Evolutionary conservation across 1,140 invertebrate species (phyloP).

Genomic region (Bombyx mori): ASM3026992v2 NC_085125.1:14093501-14094000

Average conservation of each 20-base stretch:
- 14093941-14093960: conserved; percentile 53
- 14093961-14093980: conserved; percentile 60
- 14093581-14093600: no score
- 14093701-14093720: no score
- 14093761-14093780: conserved; percentile 13
- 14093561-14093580: no score
- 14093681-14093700: no score
- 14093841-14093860: conserved; percentile 53
- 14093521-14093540: no score
- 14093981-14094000: conserved; percentile 58
- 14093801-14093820: conserved; percentile 46
- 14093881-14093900: conserved; percentile 44
- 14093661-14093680: no score
- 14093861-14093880: conserved; percentile 47
- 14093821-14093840: conserved; percentile 46
- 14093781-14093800: conserved; percentile 28
- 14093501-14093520: no score
- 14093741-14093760: conserved; percentile 6
- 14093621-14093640: no score
- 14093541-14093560: no score
- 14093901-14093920: conserved; percentile 57
- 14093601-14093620: no score
- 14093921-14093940: conserved; percentile 31
- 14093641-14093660: no score
- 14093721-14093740: conserved; percentile 4